Evolutionary conservation across 92 coral and sea anemone species (phyloP), one percentile per base, ranked within the genome.

Genomic region (Paragorgia papillata): DNA sequence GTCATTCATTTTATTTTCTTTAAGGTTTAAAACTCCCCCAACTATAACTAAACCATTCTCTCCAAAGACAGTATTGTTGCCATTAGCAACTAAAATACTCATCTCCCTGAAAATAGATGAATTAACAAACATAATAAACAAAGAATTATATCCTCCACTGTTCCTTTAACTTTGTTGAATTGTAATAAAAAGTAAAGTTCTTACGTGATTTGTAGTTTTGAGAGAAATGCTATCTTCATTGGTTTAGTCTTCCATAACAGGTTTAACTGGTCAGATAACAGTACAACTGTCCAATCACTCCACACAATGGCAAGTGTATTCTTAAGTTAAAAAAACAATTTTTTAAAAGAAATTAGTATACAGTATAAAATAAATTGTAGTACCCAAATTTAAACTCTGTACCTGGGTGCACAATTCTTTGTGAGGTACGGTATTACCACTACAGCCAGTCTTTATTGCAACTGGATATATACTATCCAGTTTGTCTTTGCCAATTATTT

Each of bases 11-110:
- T 55, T 35, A 48, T 69, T 85, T 14, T 70, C 53, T 21, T 60
- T 83, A 7, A 75, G 80, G 44, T 83, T 82, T 14, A 79, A 28
- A 10, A 83, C 88, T 50, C 91, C 92, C 67, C 97, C 97, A 81
- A 92, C 83, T 33, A 92, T 62, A 54, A 92, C 91, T 44, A 90
- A 81, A 6, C 97, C 96, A 69, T 79, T 77, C 32, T 91, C 79
- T 63, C 78, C 73, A 15, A 73, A 82, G 54, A 53, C 53, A 54
- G 32, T 71, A 15, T 33, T 71, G 25, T 71, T 71, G 10, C 83
- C 71, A 41, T 77, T 28, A 0, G 62, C 79, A 40, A 88, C 53
- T 15, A 68, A 82, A 7, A 84, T 82, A 35, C 91, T 86, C 43
- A 90, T 84, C 50, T 92, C 97, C 68, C 97, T 92, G 78, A 21